phyloP scores from a whole-genome alignment of 2,797 vertebrate species.

The Argentina silus region DNA sequence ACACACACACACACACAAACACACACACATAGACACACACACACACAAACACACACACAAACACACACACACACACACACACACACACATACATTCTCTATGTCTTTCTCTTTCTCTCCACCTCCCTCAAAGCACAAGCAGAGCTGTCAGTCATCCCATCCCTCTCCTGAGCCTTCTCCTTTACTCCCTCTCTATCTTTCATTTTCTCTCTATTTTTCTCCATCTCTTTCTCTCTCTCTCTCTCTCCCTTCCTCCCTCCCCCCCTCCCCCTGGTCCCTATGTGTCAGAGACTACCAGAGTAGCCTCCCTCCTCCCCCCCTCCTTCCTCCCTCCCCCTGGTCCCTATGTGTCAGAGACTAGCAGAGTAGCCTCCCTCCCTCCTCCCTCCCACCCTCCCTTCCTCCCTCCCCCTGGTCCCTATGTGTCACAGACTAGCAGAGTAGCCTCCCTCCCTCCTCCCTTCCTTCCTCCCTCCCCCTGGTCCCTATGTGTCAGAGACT shows the following conservation, averaged over 20 bases:
- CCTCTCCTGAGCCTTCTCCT: neutral
- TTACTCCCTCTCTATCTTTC: neutral
- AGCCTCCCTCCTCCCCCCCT: neutral
- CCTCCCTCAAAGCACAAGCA: neutral
- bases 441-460: neutral
- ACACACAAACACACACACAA: constrained; percentile 33
- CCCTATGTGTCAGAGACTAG: neutral
- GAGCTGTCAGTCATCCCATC: constrained; percentile 4
- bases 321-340: neutral
- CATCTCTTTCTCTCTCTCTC: neutral
- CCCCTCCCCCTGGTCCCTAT: neutral
- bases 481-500: neutral
- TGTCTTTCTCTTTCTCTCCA: neutral
- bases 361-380: too few species aligned
- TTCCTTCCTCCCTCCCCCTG: neutral
- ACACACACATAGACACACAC: constrained; percentile 10
- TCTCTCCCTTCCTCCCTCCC: neutral
- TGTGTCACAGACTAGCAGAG: too few species aligned
- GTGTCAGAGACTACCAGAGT: too few species aligned
- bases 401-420: too few species aligned
- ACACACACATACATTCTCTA: neutral
- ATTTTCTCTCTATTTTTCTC: neutral
- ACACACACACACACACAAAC: neutral
- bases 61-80: neutral
- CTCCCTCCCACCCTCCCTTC: neutral